Base-by-base conservation (phyloP, 23 tunicate species). In the Halocynthia roretzi region DNA sequence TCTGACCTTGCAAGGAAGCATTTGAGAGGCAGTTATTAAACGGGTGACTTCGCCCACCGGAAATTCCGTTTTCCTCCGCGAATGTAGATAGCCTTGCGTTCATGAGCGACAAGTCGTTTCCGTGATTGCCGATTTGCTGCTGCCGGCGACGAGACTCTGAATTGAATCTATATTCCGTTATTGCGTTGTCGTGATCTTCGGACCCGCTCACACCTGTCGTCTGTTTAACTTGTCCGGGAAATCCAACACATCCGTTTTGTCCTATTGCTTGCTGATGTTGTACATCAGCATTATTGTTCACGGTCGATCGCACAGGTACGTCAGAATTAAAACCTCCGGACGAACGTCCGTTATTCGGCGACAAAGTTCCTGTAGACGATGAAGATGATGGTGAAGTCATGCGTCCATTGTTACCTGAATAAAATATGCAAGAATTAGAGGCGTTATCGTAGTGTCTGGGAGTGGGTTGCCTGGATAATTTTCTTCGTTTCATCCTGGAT, bases 261-360 rank as follows among this genome's bases (percentile, higher is more conserved):
- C 18, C 8, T 8, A 74, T 8, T 8, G 63, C 9, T 74, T 31
- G 44, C 44, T 31, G 44, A 31, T 31, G 44, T 31, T 74, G 78
- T 9, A 48, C 56, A 14, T 74, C 78, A 48, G 49, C 56, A 17
- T 64, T 64, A 18, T 48, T 74, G 78, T 64, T 74, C 8, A 19
- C 14, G 10, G 78, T 54, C 9, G 78, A 74, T 14, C n/a, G 62
- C 62, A 56, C 62, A 56, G 64, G 64, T 12, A 53, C 64, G 56
- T 74, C 78, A 0, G 78, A 56, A 8, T 48, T 50, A 56, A 74
- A 52, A 8, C 49, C 64, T 10, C 70, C 70, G 8, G 78, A 74
- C n/a, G 78, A 53, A 6, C 64, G 78, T 8, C 78, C 78, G 56
- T 74, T 74, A 21, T 64, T 64, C n/a, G 78, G 78, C 15, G 78